Evolutionary conservation across 2,888 invertebrate species (phyloP).

Genomic region (Calameuta idolon): DNA sequence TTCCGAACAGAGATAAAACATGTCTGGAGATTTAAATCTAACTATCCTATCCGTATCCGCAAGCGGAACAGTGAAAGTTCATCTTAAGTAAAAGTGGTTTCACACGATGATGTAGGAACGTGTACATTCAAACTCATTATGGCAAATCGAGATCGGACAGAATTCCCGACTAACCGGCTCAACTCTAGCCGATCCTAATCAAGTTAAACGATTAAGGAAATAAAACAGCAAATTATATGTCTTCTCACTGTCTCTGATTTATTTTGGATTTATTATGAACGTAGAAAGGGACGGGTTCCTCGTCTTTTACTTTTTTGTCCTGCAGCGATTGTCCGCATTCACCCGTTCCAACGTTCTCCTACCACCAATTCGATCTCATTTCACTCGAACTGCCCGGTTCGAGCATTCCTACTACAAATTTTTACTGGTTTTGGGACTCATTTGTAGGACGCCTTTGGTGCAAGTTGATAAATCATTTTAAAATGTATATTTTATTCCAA

Average conservation of each 20-base stretch:
- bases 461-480: not conserved
- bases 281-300: not conserved
- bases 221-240: constrained; percentile 31
- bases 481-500: constrained; percentile 17
- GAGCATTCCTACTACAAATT: not conserved
- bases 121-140: constrained; percentile 44
- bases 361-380: not conserved
- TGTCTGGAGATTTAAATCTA: constrained; percentile 40
- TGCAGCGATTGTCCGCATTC: not conserved
- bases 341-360: not conserved
- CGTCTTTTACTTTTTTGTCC: not conserved
- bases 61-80: constrained; percentile 62
- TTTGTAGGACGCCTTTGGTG: not conserved
- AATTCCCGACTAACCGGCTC: constrained; percentile 12
- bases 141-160: constrained; percentile 51
- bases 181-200: not conserved
- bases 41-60: constrained; percentile 42
- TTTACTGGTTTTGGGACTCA: not conserved
- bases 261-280: not conserved
- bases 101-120: constrained; percentile 41
- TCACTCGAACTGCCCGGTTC: not conserved
- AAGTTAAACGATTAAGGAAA: constrained; percentile 27
- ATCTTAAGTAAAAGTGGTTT: constrained; percentile 60
- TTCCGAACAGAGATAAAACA: not conserved
- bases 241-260: constrained; percentile 13